Evolutionary conservation across 2,113 vertebrate genomes (phyloP), one percentile per base, ranked within the genome.

Genomic region (Tichodroma muraria): DNA sequence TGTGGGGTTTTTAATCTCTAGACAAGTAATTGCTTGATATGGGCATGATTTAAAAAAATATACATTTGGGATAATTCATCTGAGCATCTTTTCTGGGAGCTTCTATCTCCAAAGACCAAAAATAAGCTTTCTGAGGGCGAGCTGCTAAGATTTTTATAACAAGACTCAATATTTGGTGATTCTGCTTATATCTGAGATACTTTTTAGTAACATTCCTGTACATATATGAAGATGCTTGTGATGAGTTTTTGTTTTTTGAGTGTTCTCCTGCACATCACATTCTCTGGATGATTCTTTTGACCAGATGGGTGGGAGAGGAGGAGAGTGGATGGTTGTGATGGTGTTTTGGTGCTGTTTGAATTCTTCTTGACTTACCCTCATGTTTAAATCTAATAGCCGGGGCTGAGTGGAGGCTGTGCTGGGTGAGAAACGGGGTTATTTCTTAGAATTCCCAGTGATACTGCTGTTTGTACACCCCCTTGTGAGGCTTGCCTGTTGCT

Each of bases 191-290:
- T 72, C 37, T 11, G 47, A 76, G 37, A 5, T 54, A 3, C 3
- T 9, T 53, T 73, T 59, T 63, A 15, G 4, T 42, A 60, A 5
- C 35, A 60, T 13, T 50, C 9, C 10, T 92, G 13, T 47, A 18
- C 1, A 0, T 37, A 10, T 2, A 31, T 54, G 28, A 49, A 69
- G 38, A 31, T 11, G 25, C 9, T 53, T 72, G 9, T 56, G 15
- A 44, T 2, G 2, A 33, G 14, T 20, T 23, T 65, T 21, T 7
- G 2, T 49, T 37, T 3, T 3, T 61, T 19, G 14, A 44, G 14
- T 24, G 1, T 38, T 78, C 15, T 72, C 14, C 47, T 60, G 27
- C 20, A 7, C 3, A 0, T 25, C 27, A 8, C 1, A 0, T 64
- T 60, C 52, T 71, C 42, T 60, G 23, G 65, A 30, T 75, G 38